phyloP scores from a whole-genome alignment of 1,140 invertebrate genomes.

The Drosophila tristis region DNA sequence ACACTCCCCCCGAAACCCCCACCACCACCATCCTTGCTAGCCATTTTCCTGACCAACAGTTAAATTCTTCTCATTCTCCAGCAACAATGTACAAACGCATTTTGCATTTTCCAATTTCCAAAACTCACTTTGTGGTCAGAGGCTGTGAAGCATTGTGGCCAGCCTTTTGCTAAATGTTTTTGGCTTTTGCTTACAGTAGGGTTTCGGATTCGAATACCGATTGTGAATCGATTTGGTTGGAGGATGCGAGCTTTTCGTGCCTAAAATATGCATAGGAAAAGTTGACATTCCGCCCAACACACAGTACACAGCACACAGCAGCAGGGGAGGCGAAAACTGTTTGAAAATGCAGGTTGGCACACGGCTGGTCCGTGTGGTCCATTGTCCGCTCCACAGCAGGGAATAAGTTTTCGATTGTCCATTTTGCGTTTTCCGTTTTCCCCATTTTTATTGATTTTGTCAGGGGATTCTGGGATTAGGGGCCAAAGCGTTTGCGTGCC shows the following conservation, averaged over 20 bases:
- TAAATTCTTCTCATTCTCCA: conserved; percentile 36
- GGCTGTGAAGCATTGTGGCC: background rate
- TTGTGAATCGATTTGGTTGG: conserved; percentile 5
- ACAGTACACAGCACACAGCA: too few relatives aligned
- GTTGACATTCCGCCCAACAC: conserved; percentile 23
- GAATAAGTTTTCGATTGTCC: conserved; percentile 24
- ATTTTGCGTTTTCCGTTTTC: background rate
- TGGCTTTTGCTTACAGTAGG: conserved; percentile 5
- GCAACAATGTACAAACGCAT: conserved; percentile 49
- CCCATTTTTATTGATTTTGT: conserved; percentile 20
- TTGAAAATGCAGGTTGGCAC: conserved; percentile 16
- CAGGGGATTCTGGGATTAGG: background rate
- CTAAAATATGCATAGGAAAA: conserved; percentile 49
- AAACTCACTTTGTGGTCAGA: conserved; percentile 51
- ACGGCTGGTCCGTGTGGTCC: conserved; percentile 11
- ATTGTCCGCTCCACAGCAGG: background rate
- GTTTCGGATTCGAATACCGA: conserved; percentile 4
- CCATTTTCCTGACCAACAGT: conserved; percentile 24
- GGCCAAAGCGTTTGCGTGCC: background rate
- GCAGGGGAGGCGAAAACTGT: background rate
- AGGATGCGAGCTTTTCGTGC: background rate
- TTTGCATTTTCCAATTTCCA: conserved; percentile 44
- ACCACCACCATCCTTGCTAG: conserved; percentile 5
- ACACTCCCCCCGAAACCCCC: conserved; percentile 1
- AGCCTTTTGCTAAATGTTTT: conserved; percentile 35